Conservation (phyloP, 2,888 invertebrate species). For the Yponomeuta plumbellus region DNA sequence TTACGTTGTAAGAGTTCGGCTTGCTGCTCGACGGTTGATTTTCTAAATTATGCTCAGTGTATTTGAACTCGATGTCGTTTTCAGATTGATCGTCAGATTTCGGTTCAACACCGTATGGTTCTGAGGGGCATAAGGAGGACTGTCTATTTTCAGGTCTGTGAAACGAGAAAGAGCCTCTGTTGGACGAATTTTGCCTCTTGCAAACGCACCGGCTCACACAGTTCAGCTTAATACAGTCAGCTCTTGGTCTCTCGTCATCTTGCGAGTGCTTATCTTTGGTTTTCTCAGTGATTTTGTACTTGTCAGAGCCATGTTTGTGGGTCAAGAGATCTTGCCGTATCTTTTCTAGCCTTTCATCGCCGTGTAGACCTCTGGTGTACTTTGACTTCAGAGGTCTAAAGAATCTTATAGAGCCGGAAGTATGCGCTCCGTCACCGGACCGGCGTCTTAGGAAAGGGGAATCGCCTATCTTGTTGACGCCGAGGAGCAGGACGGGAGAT, state of each 20-base stretch:
- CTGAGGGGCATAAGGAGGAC: slow-evolving; percentile 47
- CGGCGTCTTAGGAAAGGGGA: slow-evolving; percentile 63
- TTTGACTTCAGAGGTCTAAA: slow-evolving; percentile 66
- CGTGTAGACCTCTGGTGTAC: slow-evolving; percentile 64
- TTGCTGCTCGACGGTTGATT: slow-evolving; percentile 64
- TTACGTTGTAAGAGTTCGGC: slow-evolving; percentile 61
- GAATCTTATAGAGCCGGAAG: slow-evolving; percentile 61
- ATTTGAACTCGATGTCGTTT: slow-evolving; percentile 69
- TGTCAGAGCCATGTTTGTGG: slow-evolving; percentile 62
- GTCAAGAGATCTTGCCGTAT: slow-evolving; percentile 64
- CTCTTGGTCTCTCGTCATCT: slow-evolving; percentile 20
- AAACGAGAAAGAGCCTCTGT: slow-evolving; percentile 65
- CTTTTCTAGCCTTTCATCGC: slow-evolving; percentile 65
- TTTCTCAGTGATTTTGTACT: slow-evolving; percentile 58
- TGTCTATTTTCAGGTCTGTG: slow-evolving; percentile 57
- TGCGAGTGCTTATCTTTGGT: slow-evolving; percentile 33
- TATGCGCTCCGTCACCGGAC: slow-evolving; percentile 49
- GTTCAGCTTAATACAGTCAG: slow-evolving; percentile 48
- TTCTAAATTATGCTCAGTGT: slow-evolving; percentile 65
- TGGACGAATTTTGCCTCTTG: slow-evolving; percentile 54
- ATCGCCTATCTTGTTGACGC: slow-evolving; percentile 76
- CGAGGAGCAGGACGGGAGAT: slow-evolving; percentile 77
- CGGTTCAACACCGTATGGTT: slow-evolving; percentile 41
- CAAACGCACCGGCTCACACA: slow-evolving; percentile 64
- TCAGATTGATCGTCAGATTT: slow-evolving; percentile 52